Conservation (phyloP, 2,888 invertebrate species). For the Callyntrura guangdongensis region DNA sequence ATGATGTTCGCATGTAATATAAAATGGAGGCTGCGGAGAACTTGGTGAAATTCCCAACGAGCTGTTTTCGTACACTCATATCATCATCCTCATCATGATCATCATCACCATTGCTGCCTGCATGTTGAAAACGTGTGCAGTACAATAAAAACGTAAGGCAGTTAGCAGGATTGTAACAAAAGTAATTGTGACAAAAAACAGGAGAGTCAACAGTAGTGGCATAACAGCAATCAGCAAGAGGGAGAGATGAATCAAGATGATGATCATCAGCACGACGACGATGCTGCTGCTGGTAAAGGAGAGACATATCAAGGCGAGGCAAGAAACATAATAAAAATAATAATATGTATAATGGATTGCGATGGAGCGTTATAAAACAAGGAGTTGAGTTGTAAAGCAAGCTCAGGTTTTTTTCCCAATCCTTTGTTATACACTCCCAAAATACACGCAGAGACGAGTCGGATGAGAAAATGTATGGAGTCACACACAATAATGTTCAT, state of each 20-base stretch:
- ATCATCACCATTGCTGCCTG: conserved; percentile 30
- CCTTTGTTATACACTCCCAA: conserved; percentile 51
- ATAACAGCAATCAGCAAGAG: conserved; percentile 64
- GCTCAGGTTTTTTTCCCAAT: conserved; percentile 34
- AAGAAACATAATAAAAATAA: conserved; percentile 20
- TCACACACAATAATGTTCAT: conserved; percentile 33
- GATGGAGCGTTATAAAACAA: conserved; percentile 64
- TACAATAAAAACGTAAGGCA: conserved; percentile 62
- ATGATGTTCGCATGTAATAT: conserved; percentile 27
- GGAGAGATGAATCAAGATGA: conserved; percentile 58
- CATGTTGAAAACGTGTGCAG: conserved; percentile 41
- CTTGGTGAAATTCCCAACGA: conserved; percentile 73
- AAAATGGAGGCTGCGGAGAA: conserved; percentile 27
- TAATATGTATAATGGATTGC: conserved; percentile 68
- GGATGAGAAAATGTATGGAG: conserved; percentile 31
- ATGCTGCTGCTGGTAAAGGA: not conserved
- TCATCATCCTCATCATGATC: conserved; percentile 49
- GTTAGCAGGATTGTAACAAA: conserved; percentile 59
- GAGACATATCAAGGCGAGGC: conserved; percentile 67
- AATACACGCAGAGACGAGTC: conserved; percentile 52
- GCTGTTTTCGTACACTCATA: conserved; percentile 61
- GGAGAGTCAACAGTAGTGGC: conserved; percentile 60
- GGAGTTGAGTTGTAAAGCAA: conserved; percentile 73
- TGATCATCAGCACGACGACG: not conserved
- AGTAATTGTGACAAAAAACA: conserved; percentile 70